phyloP scores from a whole-genome alignment of 2,888 invertebrate genomes.

The Melinaea menophilus region DNA sequence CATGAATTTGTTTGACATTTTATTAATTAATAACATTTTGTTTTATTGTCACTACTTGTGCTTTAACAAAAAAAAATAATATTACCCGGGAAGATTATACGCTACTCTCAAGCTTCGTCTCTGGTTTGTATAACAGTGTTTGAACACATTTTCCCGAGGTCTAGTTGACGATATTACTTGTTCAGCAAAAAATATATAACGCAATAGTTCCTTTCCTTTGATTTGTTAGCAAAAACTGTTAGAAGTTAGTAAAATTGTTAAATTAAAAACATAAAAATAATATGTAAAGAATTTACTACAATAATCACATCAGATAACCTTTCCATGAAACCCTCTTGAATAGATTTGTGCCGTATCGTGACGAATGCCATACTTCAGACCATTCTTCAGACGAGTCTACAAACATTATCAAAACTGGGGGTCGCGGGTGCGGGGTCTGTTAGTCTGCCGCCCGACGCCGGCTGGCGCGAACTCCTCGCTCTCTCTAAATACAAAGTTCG shows the following conservation, averaged over 20 bases:
- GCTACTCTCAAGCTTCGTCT: background rate
- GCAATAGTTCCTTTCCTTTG: background rate
- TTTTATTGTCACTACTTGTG: too few species aligned
- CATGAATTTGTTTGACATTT: too few species aligned
- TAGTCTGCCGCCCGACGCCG: constrained; percentile 62
- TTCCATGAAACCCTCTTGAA: background rate
- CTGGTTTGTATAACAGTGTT: background rate
- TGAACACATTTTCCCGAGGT: background rate
- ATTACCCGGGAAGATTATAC: background rate
- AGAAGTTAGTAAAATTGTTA: background rate
- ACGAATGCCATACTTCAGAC: constrained; percentile 7
- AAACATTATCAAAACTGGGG: constrained; percentile 19
- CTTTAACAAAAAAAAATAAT: background rate
- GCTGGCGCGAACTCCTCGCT: constrained; percentile 33
- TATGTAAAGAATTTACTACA: background rate
- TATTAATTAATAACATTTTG: too few species aligned
- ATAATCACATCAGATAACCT: background rate
- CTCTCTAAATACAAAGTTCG: constrained; percentile 29
- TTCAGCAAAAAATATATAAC: background rate
- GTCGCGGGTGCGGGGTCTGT: constrained; percentile 39
- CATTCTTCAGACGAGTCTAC: constrained; percentile 7
- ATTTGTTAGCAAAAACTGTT: too few species aligned
- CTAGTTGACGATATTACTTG: background rate
- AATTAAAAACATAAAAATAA: background rate
- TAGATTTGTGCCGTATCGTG: background rate